Conservation (phyloP, 2,797 vertebrate species). For the Menidia menidia region DNA sequence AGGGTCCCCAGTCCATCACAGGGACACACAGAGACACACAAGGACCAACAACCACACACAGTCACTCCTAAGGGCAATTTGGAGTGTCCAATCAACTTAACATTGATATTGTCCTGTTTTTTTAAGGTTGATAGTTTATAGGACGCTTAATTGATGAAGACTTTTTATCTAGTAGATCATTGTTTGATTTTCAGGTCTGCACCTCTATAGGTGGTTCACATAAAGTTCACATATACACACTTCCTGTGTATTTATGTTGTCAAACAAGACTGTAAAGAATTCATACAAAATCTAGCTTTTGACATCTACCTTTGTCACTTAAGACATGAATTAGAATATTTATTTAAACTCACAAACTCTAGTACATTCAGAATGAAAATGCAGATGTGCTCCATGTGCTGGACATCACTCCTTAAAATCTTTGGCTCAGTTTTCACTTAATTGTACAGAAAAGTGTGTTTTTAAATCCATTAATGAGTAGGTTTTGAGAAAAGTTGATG, state of each 20-base stretch:
- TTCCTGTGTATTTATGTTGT: not conserved
- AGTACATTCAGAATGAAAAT: conserved; percentile 27
- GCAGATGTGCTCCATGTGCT: conserved; percentile 41
- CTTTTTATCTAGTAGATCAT: no score
- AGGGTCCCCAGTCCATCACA: no score
- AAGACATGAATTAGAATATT: conserved; percentile 29
- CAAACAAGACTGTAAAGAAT: not conserved
- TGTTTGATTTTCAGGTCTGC: no score
- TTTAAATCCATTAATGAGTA: conserved; percentile 6
- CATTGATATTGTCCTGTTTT: no score
- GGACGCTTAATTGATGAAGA: no score
- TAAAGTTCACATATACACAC: not conserved
- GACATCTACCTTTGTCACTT: conserved; percentile 28
- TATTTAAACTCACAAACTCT: conserved; percentile 13
- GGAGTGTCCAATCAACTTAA: no score
- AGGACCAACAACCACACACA: no score
- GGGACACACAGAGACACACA: no score
- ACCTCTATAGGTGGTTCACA: not conserved
- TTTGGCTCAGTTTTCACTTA: conserved; percentile 17
- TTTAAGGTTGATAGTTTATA: no score
- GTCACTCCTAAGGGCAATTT: no score
- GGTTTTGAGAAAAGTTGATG: not conserved
- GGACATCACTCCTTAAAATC: conserved; percentile 26
- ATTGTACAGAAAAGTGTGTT: conserved; percentile 23
- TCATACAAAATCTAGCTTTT: conserved; percentile 2